A percentile compares a stretch with the other conserved stretches of the same genome.
Conservation (phyloP, 1,140 invertebrate species). For the Phymorhynchus buccinoides region DNA sequence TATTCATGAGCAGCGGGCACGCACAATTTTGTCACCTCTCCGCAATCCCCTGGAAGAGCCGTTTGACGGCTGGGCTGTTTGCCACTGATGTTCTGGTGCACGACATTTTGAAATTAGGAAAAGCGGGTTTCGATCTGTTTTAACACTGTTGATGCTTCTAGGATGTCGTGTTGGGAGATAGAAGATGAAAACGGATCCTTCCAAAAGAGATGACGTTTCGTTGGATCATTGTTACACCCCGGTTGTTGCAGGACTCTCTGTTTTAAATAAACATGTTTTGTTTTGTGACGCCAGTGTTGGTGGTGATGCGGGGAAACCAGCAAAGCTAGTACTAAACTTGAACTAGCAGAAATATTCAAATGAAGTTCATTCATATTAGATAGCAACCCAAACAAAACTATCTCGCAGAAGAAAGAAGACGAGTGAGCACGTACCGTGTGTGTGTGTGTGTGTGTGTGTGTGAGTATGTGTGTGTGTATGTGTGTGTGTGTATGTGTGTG, state of each 20-base stretch:
- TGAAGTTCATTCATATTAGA: too few species aligned
- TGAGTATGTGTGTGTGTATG: not conserved
- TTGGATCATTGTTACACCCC: too few species aligned
- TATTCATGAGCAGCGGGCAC: conserved; percentile 13
- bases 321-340: too few species aligned
- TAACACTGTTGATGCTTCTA: not conserved
- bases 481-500: not conserved
- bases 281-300: too few species aligned
- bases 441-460: conserved; percentile 17
- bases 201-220: too few species aligned
- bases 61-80: not conserved
- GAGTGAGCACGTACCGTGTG: not conserved
- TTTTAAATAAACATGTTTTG: too few species aligned
- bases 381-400: too few species aligned
- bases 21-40: conserved; percentile 17
- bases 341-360: too few species aligned
- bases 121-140: not conserved
- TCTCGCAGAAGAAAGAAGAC: not conserved
- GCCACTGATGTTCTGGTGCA: not conserved
- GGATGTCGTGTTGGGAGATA: not conserved
- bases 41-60: not conserved
- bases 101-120: conserved; percentile 25
- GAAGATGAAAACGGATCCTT: too few species aligned
- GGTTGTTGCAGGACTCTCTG: too few species aligned
- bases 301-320: too few species aligned